Conservation (phyloP, 2,797 vertebrate species). For the Pantherophis alleghaniensis region DNA sequence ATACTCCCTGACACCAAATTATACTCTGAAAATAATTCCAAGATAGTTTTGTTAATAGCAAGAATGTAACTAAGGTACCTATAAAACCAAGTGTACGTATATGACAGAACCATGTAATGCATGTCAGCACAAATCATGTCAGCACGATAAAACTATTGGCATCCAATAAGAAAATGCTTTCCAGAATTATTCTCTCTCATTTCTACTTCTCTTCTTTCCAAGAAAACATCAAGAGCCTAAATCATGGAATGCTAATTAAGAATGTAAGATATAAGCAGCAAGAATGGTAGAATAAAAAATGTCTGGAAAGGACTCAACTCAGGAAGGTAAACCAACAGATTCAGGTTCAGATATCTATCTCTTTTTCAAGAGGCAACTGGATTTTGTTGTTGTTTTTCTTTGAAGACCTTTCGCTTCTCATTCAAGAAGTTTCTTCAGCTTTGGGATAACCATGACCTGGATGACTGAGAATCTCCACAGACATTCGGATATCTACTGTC, state of each 20-base stretch:
- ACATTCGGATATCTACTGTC: background rate
- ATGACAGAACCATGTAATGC: background rate
- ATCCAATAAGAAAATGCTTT: conserved; percentile 34
- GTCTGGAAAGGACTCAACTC: background rate
- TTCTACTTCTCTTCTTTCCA: conserved; percentile 14
- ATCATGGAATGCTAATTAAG: background rate
- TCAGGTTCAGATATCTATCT: background rate
- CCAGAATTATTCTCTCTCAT: background rate
- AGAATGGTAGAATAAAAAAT: background rate
- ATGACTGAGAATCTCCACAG: background rate
- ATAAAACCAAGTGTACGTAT: background rate
- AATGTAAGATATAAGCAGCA: background rate
- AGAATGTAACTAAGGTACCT: background rate
- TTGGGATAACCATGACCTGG: background rate
- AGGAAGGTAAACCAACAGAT: background rate
- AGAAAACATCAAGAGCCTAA: conserved; percentile 15
- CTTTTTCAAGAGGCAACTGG: background rate
- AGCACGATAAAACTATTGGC: background rate
- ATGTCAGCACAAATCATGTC: conserved; percentile 12
- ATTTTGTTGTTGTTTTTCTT: background rate
- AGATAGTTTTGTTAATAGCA: background rate
- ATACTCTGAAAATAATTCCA: background rate
- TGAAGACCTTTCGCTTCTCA: background rate
- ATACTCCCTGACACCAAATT: background rate
- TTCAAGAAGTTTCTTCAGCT: background rate